A percentile compares a stretch with the other conserved stretches of the same genome.
Conservation (phyloP, 1,140 invertebrate genomes). For the Pseudobourletiella spinata region DNA sequence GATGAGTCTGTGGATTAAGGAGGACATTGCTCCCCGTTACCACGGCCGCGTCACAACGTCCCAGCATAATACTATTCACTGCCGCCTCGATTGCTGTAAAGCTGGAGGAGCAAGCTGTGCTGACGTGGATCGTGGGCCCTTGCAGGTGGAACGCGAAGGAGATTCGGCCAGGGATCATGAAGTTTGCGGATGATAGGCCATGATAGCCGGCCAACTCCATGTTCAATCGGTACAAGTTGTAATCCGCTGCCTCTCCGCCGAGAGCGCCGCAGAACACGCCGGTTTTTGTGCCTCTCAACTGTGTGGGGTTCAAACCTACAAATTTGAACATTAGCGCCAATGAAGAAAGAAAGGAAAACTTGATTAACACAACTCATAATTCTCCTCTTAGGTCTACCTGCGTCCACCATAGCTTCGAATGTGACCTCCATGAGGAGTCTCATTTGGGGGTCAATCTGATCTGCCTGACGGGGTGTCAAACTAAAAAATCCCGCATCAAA, state of each 20-base stretch:
- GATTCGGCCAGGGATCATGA: constrained; percentile 46
- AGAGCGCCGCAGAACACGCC: constrained; percentile 49
- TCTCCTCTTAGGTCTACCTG: constrained; percentile 45
- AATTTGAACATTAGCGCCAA: too few species aligned
- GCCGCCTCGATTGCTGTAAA: constrained; percentile 51
- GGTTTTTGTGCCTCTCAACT: constrained; percentile 44
- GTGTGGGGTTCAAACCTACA: constrained; percentile 38
- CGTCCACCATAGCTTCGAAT: too few species aligned
- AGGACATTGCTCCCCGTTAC: constrained; percentile 35
- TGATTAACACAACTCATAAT: background rate
- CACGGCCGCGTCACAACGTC: constrained; percentile 44
- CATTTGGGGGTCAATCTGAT: constrained; percentile 52
- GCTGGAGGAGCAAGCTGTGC: constrained; percentile 58
- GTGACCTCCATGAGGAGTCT: constrained; percentile 51
- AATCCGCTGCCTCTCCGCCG: constrained; percentile 29
- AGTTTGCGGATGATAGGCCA: background rate
- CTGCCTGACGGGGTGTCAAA: constrained; percentile 45
- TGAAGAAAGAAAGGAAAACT: background rate
- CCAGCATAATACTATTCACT: constrained; percentile 44
- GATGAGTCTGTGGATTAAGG: too few species aligned
- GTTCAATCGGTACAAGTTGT: too few species aligned
- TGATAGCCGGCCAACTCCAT: constrained; percentile 38
- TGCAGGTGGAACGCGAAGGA: constrained; percentile 56
- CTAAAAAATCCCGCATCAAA: constrained; percentile 52
- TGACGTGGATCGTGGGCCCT: constrained; percentile 43